Evolutionary conservation across 1,140 invertebrate species (phyloP), one percentile per base, ranked within the genome.

Genomic region (Gyrodactylus bullatarudis): DNA sequence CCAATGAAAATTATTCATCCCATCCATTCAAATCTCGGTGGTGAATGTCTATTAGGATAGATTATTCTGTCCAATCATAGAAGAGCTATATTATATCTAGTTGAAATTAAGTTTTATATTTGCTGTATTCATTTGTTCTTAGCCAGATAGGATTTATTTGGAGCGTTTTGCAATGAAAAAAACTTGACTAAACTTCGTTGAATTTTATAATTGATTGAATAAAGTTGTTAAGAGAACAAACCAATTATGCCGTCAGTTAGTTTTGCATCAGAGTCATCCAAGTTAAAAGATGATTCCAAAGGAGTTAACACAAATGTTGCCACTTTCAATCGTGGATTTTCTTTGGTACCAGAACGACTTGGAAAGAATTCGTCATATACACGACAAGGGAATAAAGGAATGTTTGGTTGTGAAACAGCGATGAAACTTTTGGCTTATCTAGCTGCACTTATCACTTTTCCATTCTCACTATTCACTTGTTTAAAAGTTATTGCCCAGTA

Each of bases 401-500:
- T 71, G 70, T 71, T 24, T 23, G 70, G 70, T 23, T 71, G 70
- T 71, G 70, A 71, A 71, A 20, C 70, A 23, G 70, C 23, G 1
- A 71, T 71, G 21, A 21, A 71, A 26, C 20, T 1, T 24, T 1
- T 71, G 8, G 21, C 70, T 2, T 71, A 71, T 26, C 26, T 71
- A 20, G 24, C 70, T 23, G 70, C 70, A 24, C 21, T 24, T 1
- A 71, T 71, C 23, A 71, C 70, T 20, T 71, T 71, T 71, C 70
- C 70, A 23, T 71, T 71, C 24, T 71, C 70, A 24, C 24, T 71
- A 24, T 71, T 71, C 24, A 24, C 70, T 71, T 71, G 70, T 26
- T 26, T 71, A 19, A 71, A 71, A 71, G 70, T 77, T 26, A 76
- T 77, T 0, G 76, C 77, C 68, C 76, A 77, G 72, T 78, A 77